Conservation (phyloP, 2,797 vertebrate species). For the Chanos chanos region DNA sequence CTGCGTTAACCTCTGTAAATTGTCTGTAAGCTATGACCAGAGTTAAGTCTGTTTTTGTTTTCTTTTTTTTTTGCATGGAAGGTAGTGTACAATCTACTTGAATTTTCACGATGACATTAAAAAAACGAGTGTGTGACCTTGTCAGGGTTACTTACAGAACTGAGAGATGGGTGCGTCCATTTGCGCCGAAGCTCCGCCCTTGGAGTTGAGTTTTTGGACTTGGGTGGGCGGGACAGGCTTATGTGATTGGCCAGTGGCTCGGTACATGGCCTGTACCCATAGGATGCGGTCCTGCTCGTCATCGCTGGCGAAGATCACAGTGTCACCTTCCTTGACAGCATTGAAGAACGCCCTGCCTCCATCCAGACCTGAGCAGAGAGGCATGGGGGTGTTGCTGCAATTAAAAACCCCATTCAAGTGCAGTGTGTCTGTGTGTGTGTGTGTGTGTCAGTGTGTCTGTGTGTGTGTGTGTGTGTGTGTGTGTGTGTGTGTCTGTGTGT, state of each 20-base stretch:
- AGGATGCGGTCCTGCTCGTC: constrained; percentile 98
- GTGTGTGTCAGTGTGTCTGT: background rate
- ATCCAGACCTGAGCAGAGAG: constrained; percentile 82
- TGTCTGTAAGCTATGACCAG: too few species aligned
- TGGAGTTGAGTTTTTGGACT: constrained; percentile 99
- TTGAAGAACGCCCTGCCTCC: constrained; percentile 98
- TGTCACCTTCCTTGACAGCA: constrained; percentile 98
- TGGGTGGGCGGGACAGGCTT: constrained; percentile 98
- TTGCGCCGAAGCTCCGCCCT: constrained; percentile 95
- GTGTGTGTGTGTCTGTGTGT: too few species aligned
- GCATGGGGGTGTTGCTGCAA: background rate
- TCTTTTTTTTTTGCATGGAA: too few species aligned
- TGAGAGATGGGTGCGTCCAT: constrained; percentile 99
- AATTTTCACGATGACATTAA: too few species aligned
- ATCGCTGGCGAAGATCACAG: constrained; percentile 97
- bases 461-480: background rate
- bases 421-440: background rate
- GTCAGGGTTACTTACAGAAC: constrained; percentile 94
- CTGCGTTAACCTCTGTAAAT: too few species aligned
- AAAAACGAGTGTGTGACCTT: constrained; percentile 15
- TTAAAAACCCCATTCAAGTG: too few species aligned
- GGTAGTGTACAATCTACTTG: too few species aligned
- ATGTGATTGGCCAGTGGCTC: constrained; percentile 97
- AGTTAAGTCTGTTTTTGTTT: too few species aligned
- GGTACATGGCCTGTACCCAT: constrained; percentile 99